phyloP scores from a whole-genome alignment of 2,113 vertebrate genomes.

The Eptesicus fuscus region DNA sequence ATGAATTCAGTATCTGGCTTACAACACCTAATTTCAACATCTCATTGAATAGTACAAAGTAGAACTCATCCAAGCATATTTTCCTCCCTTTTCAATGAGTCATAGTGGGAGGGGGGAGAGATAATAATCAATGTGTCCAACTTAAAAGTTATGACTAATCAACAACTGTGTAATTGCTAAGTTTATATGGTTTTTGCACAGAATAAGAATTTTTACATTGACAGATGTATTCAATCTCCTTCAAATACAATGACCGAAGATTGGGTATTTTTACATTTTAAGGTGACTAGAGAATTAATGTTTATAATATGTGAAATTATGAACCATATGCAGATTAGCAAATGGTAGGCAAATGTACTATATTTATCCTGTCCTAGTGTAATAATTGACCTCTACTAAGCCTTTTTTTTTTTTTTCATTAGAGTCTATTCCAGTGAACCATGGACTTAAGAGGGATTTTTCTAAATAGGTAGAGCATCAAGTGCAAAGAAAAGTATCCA shows the following conservation, averaged over 20 bases:
- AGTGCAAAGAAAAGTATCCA: background rate
- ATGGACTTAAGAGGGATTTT: background rate
- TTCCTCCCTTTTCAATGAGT: constrained; percentile 7
- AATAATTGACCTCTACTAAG: constrained; percentile 5
- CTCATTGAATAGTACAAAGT: background rate
- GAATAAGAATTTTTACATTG: background rate
- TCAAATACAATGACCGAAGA: background rate
- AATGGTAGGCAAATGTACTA: background rate
- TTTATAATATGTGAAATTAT: background rate
- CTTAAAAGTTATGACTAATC: background rate
- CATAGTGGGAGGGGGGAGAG: background rate
- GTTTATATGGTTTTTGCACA: background rate
- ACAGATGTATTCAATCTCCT: background rate
- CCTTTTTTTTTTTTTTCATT: background rate
- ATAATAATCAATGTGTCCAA: background rate
- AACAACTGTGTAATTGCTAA: background rate
- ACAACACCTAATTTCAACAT: background rate
- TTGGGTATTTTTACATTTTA: background rate
- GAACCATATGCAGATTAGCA: background rate
- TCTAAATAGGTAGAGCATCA: background rate
- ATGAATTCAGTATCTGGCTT: background rate
- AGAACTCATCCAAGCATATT: background rate
- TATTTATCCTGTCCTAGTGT: constrained; percentile 22
- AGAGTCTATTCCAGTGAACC: background rate
- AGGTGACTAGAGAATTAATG: background rate